These are phyloP conservation scores for Archaeoteleia sp. DNA, from an alignment of 2,888 invertebrate genomes.

Conservation along the genomic window DNA sequence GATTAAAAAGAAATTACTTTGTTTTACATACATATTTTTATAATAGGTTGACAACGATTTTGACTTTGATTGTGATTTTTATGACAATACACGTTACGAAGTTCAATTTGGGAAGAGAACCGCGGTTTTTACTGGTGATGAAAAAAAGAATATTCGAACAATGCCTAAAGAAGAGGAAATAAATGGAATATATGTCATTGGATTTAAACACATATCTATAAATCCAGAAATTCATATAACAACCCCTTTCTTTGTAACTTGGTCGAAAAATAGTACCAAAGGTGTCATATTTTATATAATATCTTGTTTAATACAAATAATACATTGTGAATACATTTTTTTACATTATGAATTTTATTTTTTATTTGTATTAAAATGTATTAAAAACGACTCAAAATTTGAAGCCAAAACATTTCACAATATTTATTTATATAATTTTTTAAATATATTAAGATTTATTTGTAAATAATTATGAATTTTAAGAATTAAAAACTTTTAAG, in stretches of 20 bases:
- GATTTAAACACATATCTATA: conserved; percentile 39
- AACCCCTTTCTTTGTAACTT: conserved; percentile 49
- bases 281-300: too few species aligned
- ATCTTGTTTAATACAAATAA: too few species aligned
- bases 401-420: too few species aligned
- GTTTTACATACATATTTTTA: conserved; percentile 12
- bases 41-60: conserved; percentile 11
- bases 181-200: conserved; percentile 45
- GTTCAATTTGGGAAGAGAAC: conserved; percentile 9
- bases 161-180: neutral
- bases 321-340: too few species aligned
- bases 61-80: conserved; percentile 10
- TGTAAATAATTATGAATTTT: too few species aligned
- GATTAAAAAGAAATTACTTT: neutral
- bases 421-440: too few species aligned
- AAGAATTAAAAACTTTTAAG: too few species aligned
- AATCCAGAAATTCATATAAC: conserved; percentile 41
- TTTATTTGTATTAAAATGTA: too few species aligned
- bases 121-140: conserved; percentile 10
- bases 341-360: too few species aligned
- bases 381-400: too few species aligned
- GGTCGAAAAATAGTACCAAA: conserved; percentile 21
- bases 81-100: conserved; percentile 19
- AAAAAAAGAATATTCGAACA: conserved; percentile 14
- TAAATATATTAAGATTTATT: too few species aligned